Percentiles rank a stretch among this genome's conserved stretches.
These are phyloP conservation scores for Folsomia candida DNA, from an alignment of 2,888 invertebrate species.

Conservation along the genomic window DNA sequence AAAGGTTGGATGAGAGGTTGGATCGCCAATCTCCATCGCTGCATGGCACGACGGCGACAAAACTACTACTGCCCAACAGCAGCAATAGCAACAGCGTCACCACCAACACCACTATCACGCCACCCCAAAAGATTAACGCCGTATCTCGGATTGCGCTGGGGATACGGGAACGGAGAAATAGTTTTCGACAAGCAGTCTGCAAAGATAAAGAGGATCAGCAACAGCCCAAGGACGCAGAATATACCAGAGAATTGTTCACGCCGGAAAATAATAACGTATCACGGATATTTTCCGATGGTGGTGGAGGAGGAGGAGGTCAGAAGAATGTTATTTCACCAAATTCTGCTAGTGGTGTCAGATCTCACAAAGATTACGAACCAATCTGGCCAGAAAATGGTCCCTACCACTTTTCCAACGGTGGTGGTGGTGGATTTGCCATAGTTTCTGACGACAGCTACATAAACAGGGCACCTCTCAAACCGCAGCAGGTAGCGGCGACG, in stretches of 20 bases:
- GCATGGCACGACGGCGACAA: constrained; percentile 5
- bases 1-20: constrained; percentile 28
- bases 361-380: constrained; percentile 50
- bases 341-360: constrained; percentile 3
- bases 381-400: constrained; percentile 49
- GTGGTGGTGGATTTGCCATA: not conserved
- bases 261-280: not conserved
- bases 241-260: not conserved
- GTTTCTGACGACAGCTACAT: not conserved
- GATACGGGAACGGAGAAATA: constrained; percentile 53
- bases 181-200: constrained; percentile 53
- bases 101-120: constrained; percentile 23
- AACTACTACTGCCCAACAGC: not conserved
- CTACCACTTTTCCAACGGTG: not conserved
- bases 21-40: constrained; percentile 10
- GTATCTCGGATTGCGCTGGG: constrained; percentile 51
- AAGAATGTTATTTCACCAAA: not conserved
- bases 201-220: constrained; percentile 49
- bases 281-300: constrained; percentile 3
- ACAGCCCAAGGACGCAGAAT: not conserved
- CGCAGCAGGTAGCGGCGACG: not conserved
- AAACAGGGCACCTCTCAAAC: not conserved
- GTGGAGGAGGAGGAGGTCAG: not conserved
- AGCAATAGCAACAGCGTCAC: no score
- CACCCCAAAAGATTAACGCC: constrained; percentile 46